Base-by-base conservation (phyloP, 2,797 vertebrate genomes). In the Danio aesculapii region DNA sequence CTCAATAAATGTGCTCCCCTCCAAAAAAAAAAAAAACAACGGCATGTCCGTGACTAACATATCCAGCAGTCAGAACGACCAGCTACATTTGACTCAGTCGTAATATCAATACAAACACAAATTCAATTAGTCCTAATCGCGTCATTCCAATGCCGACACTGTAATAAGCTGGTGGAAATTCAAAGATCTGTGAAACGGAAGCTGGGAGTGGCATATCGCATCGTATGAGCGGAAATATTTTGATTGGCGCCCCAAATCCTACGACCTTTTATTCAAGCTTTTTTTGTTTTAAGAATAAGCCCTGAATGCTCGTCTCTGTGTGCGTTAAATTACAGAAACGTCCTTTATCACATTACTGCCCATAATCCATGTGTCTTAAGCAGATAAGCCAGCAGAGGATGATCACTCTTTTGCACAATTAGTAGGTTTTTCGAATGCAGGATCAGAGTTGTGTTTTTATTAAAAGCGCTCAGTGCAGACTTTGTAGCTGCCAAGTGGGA, bases 391-490 rank as follows among this genome's bases (percentile, higher is more conserved):
- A 91, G 92, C 89, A 85, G 87, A 90, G 82, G 92, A 93, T 94
- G 90, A 93, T 92, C 91, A 89, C 92, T 92, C 92, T 93, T 92
- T 91, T 91, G 90, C 83, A 90, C 92, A 93, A 94, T 93, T 92
- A 93, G 92, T 92, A 89, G 90, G 89, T 87, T 87, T 92, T 91
- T 79, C 85, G 89, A 92, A 90, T 91, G 90, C 88, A 82, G 88
- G 92, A 91, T 94, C 92, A 83, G 57, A 88, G 86, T 86, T 62
- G 61, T 91, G 87, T 92, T 92, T 93, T 93, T 92, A 92, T 90
- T 93, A 89, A 93, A 90, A 93, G 92, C 90, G 91, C 88, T 90
- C 78, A 77, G 21, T 75, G 73, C 84, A 87, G 86, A 80, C 88
- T 92, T 91, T 90, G 73, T 44, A 66, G 67, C 77, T 74, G 75